phyloP scores from a whole-genome alignment of 2,797 vertebrate species.

The Peromyscus melanophrys region DNA sequence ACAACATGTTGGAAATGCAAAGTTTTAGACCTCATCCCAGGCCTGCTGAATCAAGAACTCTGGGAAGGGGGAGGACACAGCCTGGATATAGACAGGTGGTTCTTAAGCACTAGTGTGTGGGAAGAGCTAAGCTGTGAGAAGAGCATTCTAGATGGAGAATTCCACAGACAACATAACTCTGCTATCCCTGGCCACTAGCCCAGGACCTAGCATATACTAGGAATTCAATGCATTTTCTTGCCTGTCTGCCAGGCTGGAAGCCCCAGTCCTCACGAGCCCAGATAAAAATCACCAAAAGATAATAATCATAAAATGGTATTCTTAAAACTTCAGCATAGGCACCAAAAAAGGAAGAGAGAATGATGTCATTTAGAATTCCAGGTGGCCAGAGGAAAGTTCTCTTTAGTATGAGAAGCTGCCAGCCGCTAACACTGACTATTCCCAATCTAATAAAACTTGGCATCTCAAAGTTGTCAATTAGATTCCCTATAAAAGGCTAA shows the following conservation, averaged over 20 bases:
- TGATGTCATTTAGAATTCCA: constrained; percentile 54
- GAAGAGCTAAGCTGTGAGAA: background rate
- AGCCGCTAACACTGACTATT: background rate
- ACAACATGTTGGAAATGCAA: constrained; percentile 7
- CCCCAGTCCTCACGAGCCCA: background rate
- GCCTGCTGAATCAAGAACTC: background rate
- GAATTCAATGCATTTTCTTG: constrained; percentile 1
- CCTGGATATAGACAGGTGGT: background rate
- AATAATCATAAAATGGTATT: background rate
- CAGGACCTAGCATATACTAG: background rate
- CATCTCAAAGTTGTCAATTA: constrained; percentile 55
- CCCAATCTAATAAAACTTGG: constrained; percentile 73
- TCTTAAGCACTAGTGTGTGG: background rate
- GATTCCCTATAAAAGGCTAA: constrained; percentile 79
- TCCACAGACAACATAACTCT: background rate
- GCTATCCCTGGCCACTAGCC: background rate
- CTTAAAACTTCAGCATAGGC: constrained; percentile 51
- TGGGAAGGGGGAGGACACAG: fast-evolving
- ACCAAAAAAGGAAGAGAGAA: constrained; percentile 12
- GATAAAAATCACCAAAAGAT: constrained; percentile 32
- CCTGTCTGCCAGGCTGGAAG: background rate
- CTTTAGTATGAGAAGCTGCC: background rate
- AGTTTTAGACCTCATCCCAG: background rate
- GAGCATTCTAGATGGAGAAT: background rate
- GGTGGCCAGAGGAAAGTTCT: constrained; percentile 65